Base-by-base conservation (phyloP, 2,888 invertebrate genomes). In the Trichogramma dendrolimi region DNA sequence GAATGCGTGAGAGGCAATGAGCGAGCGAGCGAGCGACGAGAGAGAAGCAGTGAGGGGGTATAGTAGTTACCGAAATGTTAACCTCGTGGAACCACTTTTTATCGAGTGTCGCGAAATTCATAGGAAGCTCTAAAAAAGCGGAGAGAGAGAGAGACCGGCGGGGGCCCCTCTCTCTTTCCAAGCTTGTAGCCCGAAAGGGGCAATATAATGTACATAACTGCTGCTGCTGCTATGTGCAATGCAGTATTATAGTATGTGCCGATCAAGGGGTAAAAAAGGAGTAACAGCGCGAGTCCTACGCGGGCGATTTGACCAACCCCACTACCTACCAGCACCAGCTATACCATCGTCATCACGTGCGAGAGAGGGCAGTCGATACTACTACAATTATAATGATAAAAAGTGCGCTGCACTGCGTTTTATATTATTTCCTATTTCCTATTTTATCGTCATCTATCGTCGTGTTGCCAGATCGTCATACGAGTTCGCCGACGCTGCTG, bases 51-150 rank as follows among this genome's bases (percentile, higher is more conserved):
- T 74, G 74, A 77, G 76, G 76, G 27, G 77, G 77, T 79, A 79
- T 78, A 79, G 27, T 27, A 27, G 79, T 79, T 79, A 79, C 79
- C 79, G 77, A 80, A 80, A 80, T 79, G 80, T 83, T 82, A 83
- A 83, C 83, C 82, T 83, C 82, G 83, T 82, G 82, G 83, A 83
- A 83, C 83, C 82, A 82, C 83, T 83, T 83, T 83, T 83, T 83
- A 83, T 83, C 82, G 82, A 82, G 81, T 82, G 80, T 82, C 81
- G 83, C 83, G 82, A 83, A 78, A 83, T 83, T 83, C 84, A 83
- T 83, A 83, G 83, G 82, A 82, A 82, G 81, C 81, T 80, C 72
- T 68, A 64, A 79, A 76, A 74, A 69, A 69, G 69, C 68, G 70
- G 69, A 71, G 68, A 68, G 71, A 70, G 74, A 46, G 46, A n/a